phyloP scores from a whole-genome alignment of 37 sponge, comb jelly and placozoan genomes.

The Geodia barretti region DNA sequence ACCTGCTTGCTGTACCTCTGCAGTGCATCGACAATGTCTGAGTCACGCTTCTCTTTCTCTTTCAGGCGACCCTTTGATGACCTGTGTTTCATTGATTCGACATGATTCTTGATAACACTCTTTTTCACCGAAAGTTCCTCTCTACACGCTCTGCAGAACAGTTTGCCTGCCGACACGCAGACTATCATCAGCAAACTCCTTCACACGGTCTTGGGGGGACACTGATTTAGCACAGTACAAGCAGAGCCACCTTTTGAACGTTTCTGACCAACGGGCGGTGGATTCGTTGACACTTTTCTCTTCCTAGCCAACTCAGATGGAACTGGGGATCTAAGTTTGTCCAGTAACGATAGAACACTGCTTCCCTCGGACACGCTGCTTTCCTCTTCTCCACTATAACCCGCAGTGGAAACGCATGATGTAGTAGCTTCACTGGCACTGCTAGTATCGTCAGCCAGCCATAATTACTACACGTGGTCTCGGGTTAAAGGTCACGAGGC shows the following conservation, averaged over 20 bases:
- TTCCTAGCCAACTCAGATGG: neutral
- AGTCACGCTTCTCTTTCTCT: neutral
- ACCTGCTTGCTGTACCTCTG: neutral
- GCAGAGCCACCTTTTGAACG: neutral
- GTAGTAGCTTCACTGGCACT: neutral
- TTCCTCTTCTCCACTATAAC: neutral
- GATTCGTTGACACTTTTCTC: neutral
- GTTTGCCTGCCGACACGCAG: slow-evolving; percentile 3
- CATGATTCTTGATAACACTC: neutral
- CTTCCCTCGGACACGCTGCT: neutral
- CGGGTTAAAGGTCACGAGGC: no score
- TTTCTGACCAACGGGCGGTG: neutral
- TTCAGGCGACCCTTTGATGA: slow-evolving; percentile 4
- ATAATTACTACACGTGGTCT: no score
- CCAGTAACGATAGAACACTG: neutral
- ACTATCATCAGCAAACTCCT: neutral
- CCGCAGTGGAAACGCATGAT: neutral
- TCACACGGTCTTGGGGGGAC: neutral
- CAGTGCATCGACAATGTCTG: slow-evolving; percentile 19
- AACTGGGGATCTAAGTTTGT: neutral
- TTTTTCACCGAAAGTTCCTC: neutral
- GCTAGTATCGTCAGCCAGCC: neutral
- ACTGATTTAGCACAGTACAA: neutral
- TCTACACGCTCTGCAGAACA: slow-evolving; percentile 5
- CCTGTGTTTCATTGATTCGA: neutral